These are phyloP conservation scores for Brenthis hecate DNA, from an alignment of 2,888 invertebrate genomes.

Conservation along the genomic window DNA sequence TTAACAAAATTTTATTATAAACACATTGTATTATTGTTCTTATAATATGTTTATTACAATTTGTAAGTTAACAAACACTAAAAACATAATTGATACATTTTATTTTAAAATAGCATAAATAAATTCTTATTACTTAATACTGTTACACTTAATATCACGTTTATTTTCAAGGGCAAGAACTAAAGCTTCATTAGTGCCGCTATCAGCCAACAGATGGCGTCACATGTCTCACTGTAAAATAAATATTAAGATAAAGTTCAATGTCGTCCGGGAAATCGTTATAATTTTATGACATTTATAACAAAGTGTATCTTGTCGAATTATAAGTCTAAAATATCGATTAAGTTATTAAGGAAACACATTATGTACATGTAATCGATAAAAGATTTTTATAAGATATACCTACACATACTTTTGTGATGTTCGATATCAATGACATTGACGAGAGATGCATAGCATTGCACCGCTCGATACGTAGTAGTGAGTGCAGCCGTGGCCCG, in stretches of 20 bases:
- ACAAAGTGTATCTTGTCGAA: conserved; percentile 22
- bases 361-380: background rate
- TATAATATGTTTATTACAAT: conserved; percentile 18
- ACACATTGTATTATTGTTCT: conserved; percentile 12
- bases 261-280: conserved; percentile 12
- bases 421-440: conserved; percentile 27
- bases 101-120: background rate
- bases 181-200: conserved; percentile 52
- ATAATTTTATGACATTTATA: conserved; percentile 19
- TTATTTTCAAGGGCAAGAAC: conserved; percentile 10
- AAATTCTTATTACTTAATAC: background rate
- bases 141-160: background rate
- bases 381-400: background rate
- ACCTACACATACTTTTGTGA: background rate
- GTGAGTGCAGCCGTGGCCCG: conserved; percentile 60
- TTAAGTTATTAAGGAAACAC: background rate
- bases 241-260: conserved; percentile 12
- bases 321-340: background rate
- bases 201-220: conserved; percentile 72
- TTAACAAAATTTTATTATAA: conserved; percentile 22
- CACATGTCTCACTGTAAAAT: conserved; percentile 45
- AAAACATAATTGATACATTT: no score
- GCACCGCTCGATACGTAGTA: conserved; percentile 35
- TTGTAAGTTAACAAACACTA: background rate
- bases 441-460: conserved; percentile 38